Evolutionary conservation across 2,888 invertebrate species (phyloP), one percentile per base, ranked within the genome.

Genomic region (Neria commutata): DNA sequence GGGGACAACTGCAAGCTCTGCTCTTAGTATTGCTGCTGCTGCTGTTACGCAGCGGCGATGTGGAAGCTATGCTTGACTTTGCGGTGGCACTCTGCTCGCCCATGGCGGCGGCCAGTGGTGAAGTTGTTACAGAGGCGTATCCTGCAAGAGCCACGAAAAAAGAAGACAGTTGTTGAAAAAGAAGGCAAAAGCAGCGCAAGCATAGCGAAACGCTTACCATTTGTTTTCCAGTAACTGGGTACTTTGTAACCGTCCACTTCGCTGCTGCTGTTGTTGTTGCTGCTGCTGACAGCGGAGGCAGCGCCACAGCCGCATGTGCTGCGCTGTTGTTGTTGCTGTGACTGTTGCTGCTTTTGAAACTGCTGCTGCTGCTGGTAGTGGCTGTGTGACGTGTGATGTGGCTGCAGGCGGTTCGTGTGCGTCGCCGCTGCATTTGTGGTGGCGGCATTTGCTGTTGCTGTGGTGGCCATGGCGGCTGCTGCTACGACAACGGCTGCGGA

Each of bases 71-170:
- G 46, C 54, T 17, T 54, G 37, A 45, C 55, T 52, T 60, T 63
- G 54, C 46, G 29, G 58, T 24, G 1, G 24, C 23, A 37, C n/a
- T 52, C 3, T 16, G 17, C 42, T 63, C 54, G 33, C 72, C 74
- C 42, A 75, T 68, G 29, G 78, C 77, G 56, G 75, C 77, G 29
- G 76, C 70, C 61, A 77, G 57, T 23, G 78, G 79, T 55, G 78
- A 76, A 59, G 16, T 14, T n/a, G 11, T 29, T 11, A 29, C 11
- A 29, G 29, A 29, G 6, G 29, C 6, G 29, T 6, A 29, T 29
- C 6, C 11, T 29, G 11, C 6, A 8, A 29, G 11, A 8, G 11
- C 11, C 29, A 29, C 11, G 6, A 6, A 29, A 8, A 29, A 29
- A 29, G 29, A 29, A 6, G 11, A 29, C 11, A 8, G 6, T 29